phyloP scores from a whole-genome alignment of 2,113 vertebrate species.

The Epinephelus moara region DNA sequence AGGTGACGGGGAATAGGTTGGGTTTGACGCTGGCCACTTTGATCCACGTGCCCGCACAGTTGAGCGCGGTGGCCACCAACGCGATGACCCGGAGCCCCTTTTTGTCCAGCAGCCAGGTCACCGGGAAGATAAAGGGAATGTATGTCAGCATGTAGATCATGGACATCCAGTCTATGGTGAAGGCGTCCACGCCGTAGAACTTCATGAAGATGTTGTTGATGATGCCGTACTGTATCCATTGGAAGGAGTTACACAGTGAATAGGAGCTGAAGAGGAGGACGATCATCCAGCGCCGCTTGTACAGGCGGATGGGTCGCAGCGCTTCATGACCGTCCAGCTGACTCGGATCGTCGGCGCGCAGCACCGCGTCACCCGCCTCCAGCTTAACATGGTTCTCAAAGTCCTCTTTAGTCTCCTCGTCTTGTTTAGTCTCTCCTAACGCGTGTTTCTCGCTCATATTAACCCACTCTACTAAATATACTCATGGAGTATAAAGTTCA shows the following conservation, averaged over 20 bases:
- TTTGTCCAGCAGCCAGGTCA: conserved; percentile 94
- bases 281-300: conserved; percentile 89
- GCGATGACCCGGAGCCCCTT: conserved; percentile 92
- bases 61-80: conserved; percentile 89
- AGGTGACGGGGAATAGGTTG: conserved; percentile 89
- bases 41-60: conserved; percentile 94
- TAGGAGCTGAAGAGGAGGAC: conserved; percentile 93
- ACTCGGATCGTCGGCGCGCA: neutral
- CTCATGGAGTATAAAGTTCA: conserved; percentile 27
- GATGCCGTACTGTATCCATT: conserved; percentile 97
- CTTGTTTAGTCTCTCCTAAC: neutral
- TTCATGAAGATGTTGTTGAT: conserved; percentile 90
- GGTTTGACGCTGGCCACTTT: conserved; percentile 91
- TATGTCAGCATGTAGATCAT: conserved; percentile 97
- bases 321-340: neutral
- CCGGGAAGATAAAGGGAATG: conserved; percentile 95
- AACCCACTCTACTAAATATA: neutral
- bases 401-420: conserved; percentile 15
- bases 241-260: conserved; percentile 94
- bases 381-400: conserved; percentile 33
- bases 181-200: conserved; percentile 89
- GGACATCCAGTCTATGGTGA: conserved; percentile 96
- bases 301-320: conserved; percentile 79
- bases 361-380: conserved; percentile 11
- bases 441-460: conserved; percentile 70